Base-by-base conservation (phyloP, 2,888 invertebrate genomes). In the Eristalis arbustorum region DNA sequence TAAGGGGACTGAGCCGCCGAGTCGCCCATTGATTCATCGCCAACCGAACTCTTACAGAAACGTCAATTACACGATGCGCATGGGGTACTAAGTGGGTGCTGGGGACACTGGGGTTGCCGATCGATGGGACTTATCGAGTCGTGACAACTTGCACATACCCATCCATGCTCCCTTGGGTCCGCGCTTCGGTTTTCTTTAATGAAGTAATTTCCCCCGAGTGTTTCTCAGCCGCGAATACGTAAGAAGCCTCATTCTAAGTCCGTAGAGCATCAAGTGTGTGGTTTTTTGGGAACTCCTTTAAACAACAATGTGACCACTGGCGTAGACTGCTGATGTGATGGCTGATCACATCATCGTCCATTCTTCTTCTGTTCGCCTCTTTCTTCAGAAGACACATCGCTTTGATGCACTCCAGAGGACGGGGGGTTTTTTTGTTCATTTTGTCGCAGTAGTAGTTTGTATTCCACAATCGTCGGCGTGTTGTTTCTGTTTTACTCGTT, bases 91-190 rank as follows among this genome's bases (percentile, higher is more conserved):
- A 87, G 23, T 61, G 40, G 66, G 42, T 18, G 57, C 14, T 59
- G 18, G n/a, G n/a, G n/a, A 66, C 37, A 23, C 42, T n/a, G 37
- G 40, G 82, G 71, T 71, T 77, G 74, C 57, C 42, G 74, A 63
- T 71, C 74, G 77, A 23, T 75, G 74, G 62, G 5, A 49, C 59
- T 67, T 40, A 61, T 63, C 23, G 78, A 63, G 23, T 82, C 85
- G 85, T 87, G 85, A 82, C 82, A 56, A 71, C 74, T 71, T 42
- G 78, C 85, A 82, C 85, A 82, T 87, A 82, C 42, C 49, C 57
- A 11, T 10, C 18, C 18, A 23, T 11, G 13, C 22, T 57, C 23
- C 22, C 13, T 23, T 18, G 23, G 23, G 23, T 31, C 8, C 31
- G 37, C 40, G 8, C 6, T 18, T 62, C 61, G 11, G 10, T 71